These are phyloP conservation scores for Lochmaea capreae DNA, from an alignment of 2,888 invertebrate species.

Conservation along the genomic window DNA sequence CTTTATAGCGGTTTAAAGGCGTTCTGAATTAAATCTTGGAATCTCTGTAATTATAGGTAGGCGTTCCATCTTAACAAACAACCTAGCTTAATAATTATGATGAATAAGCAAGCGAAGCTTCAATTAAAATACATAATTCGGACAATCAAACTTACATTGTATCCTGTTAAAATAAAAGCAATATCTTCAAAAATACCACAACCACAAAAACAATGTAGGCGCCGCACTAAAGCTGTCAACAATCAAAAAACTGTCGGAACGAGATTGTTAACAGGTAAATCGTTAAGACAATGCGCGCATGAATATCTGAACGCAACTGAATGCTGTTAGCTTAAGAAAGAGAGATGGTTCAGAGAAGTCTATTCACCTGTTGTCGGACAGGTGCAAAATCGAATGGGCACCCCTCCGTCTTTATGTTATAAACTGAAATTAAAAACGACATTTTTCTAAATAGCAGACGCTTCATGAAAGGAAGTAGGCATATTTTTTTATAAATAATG, in stretches of 20 bases:
- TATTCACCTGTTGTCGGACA: slow-evolving; percentile 41
- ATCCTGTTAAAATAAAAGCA: slow-evolving; percentile 2
- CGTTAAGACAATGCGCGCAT: slow-evolving; percentile 19
- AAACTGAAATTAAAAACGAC: slow-evolving; percentile 22
- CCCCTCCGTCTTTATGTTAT: slow-evolving; percentile 21
- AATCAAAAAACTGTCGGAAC: slow-evolving; percentile 24
- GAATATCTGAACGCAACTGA: slow-evolving; percentile 25
- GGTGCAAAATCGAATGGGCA: slow-evolving; percentile 38
- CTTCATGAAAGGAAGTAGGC: not conserved
- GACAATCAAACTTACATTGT: slow-evolving; percentile 22
- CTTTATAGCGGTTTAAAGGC: not conserved
- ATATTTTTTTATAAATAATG: not conserved
- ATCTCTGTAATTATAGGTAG: not conserved
- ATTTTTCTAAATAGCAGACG: slow-evolving; percentile 6
- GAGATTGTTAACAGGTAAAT: slow-evolving; percentile 22
- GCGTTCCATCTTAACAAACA: slow-evolving; percentile 9
- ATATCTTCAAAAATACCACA: slow-evolving; percentile 9
- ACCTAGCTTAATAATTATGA: not conserved
- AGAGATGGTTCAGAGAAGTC: slow-evolving; percentile 35
- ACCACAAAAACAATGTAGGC: slow-evolving; percentile 23
- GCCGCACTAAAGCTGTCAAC: slow-evolving; percentile 37
- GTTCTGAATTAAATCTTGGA: slow-evolving; percentile 3
- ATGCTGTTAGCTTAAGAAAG: slow-evolving; percentile 29
- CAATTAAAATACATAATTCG: not conserved
- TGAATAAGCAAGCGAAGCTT: not conserved